Base-by-base conservation (phyloP, 1,140 invertebrate species). In the Drosophila pandora region DNA sequence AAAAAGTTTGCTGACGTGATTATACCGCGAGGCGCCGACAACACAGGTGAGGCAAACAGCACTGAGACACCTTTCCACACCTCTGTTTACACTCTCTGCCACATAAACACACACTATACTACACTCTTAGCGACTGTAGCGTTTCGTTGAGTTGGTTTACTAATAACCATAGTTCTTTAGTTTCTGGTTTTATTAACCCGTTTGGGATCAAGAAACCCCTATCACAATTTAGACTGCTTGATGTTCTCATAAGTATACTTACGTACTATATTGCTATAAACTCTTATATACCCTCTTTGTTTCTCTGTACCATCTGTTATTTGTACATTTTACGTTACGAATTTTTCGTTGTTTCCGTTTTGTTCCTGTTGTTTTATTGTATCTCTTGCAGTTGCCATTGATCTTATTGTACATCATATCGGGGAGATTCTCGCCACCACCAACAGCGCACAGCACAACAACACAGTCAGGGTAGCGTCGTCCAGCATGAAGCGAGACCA, bases 1-100 rank as follows among this genome's bases (percentile, higher is more conserved):
- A 99, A 99, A 93, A 99, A 99, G 92, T 99, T 99, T 94, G 99
- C 98, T 54, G 99, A 99, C 93, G 97, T 99, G 30, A 99, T 99
- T 75, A 99, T 99, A 92, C 99, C 99, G 9, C 94, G 98, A 76
- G 98, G 98, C 70, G 98, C 98, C 34, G 98, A 99, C 91, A 99
- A 99, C 91, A 95, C 95, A 93, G 97, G 97, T 98, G 93, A 95
- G 93, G 41, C 21, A 23, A n/a, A 10, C 25, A 47, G 34, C 34
- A 28, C 45, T 39, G 3, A 13, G 25, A 68, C 48, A 54, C 32
- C 65, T 34, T 30, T 17, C 28, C 47, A 52, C 43, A 13, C 17
- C 28, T 49, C 7, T 43, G 37, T 68, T 78, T 58, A 73, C 67
- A 60, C 65, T 62, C 54, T 53, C 58, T 73, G 47, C 39, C n/a